Conservation (phyloP, 2,888 invertebrate species). For the Neria commutata region DNA sequence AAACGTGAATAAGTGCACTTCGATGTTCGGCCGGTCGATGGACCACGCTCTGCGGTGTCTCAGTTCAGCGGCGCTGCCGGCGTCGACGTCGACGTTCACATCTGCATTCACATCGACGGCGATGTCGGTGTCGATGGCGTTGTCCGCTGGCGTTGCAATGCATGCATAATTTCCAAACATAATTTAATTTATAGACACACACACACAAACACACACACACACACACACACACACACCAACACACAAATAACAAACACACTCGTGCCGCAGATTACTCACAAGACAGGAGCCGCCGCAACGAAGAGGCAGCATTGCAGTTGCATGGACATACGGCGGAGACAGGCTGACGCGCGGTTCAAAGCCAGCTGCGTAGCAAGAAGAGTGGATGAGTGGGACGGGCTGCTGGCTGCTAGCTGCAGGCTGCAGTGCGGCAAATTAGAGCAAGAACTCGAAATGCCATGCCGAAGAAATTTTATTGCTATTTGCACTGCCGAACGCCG, state of each 20-base stretch:
- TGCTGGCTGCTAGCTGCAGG: conserved; percentile 28
- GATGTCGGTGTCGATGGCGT: neutral
- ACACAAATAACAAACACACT: conserved; percentile 1
- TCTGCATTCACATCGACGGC: neutral
- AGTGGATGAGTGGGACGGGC: conserved; percentile 5
- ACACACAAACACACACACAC: neutral
- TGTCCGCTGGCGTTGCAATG: conserved; percentile 49
- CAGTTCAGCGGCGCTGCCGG: neutral
- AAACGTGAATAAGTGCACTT: conserved; percentile 62
- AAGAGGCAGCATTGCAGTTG: neutral
- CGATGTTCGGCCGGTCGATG: conserved; percentile 38
- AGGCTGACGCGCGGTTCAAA: too few species aligned
- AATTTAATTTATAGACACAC: conserved; percentile 59
- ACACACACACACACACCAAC: neutral
- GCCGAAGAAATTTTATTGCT: conserved; percentile 40
- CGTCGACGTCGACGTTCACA: conserved; percentile 2
- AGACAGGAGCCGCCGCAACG: neutral
- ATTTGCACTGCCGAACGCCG: conserved; percentile 12
- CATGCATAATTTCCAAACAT: conserved; percentile 60
- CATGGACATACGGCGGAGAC: conserved; percentile 5
- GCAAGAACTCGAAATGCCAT: conserved; percentile 36
- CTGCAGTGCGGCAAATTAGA: conserved; percentile 7
- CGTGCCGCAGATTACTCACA: neutral
- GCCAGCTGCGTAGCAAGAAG: too few species aligned
- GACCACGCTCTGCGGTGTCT: conserved; percentile 2